Evolutionary conservation across 30 jellyfish, hydroid and myxozoan genomes (phyloP), one percentile per base, ranked within the genome.

Genomic region (Turritopsis dohrnii): DNA sequence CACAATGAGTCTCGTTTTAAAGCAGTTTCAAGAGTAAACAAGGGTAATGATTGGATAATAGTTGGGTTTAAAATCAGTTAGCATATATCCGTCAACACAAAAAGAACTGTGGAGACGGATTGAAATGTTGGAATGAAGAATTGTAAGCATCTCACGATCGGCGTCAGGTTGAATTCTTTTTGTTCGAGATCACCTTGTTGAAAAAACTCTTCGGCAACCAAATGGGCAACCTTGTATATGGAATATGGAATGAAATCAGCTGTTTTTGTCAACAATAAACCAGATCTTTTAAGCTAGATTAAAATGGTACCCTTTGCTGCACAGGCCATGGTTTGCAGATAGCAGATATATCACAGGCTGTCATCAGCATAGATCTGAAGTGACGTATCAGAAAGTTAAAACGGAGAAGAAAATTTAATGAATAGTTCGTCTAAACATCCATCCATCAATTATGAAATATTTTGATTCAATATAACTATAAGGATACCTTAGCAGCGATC

Each of bases 101-200:
- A n/a, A n/a, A n/a, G n/a, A n/a, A n/a, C n/a, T n/a, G n/a, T n/a
- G n/a, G n/a, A n/a, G n/a, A n/a, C 60, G 60, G 60, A 3, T 41
- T 41, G 60, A 41, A 13, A 41, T 41, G 60, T 41, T 41, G 9
- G 60, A 41, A 41, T 3, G 60, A 5, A 41, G 60, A 41, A 41
- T 5, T 41, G 13, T 13, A 41, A 41, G 76, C 24, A 18, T 0
- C 92, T n/a, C 75, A 91, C 97, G 75, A 84, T 84, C 1, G 97
- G 97, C 7, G 97, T 88, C 83, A 53, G 85, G 31, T 91, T 72
- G 22, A 91, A 84, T 66, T 87, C 95, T 71, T 66, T 87, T 28
- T 88, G 90, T 79, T 91, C 97, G 74, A 91, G 66, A 79, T 91
- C 97, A 28, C 98, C 97, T 81, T 91, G 97, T 84, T 91, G 97